Percentiles rank a stretch among this genome's conserved stretches.
Conservation (phyloP, 2,888 invertebrate genomes). For the Anagyrus pseudococci region DNA sequence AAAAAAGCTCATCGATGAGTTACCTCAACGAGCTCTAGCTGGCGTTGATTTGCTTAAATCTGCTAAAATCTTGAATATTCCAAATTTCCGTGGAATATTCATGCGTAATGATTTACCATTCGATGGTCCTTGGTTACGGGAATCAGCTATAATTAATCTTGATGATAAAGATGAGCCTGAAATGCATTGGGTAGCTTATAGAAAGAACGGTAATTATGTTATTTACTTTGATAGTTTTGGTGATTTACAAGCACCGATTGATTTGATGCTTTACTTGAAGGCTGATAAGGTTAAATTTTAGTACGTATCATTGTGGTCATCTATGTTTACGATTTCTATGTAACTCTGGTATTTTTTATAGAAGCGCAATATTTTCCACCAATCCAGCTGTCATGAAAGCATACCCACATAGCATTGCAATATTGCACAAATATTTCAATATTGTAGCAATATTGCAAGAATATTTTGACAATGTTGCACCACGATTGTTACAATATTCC, state of each 20-base stretch:
- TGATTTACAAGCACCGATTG: background rate
- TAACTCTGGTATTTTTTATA: background rate
- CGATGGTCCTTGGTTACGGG: background rate
- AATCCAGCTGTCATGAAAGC: background rate
- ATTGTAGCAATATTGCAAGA: too few species aligned
- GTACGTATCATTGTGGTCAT: background rate
- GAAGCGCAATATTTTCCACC: constrained; percentile 2
- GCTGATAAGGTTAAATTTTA: background rate
- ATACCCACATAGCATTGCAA: too few species aligned
- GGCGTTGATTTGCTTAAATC: background rate
- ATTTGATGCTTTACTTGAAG: background rate
- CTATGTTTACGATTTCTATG: background rate
- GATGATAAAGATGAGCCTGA: background rate
- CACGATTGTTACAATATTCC: too few species aligned
- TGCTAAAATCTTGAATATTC: background rate
- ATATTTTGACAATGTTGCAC: too few species aligned
- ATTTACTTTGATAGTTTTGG: background rate
- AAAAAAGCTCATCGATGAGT: background rate
- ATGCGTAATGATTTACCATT: background rate
- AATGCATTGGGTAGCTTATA: background rate
- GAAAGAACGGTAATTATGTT: background rate
- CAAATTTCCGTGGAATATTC: background rate
- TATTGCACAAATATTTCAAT: too few species aligned
- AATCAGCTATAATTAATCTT: constrained; percentile 2
- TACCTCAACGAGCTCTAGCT: background rate